These are phyloP conservation scores for Eretmochelys imbricata DNA, from an alignment of 2,113 vertebrate genomes.

Conservation along the genomic window DNA sequence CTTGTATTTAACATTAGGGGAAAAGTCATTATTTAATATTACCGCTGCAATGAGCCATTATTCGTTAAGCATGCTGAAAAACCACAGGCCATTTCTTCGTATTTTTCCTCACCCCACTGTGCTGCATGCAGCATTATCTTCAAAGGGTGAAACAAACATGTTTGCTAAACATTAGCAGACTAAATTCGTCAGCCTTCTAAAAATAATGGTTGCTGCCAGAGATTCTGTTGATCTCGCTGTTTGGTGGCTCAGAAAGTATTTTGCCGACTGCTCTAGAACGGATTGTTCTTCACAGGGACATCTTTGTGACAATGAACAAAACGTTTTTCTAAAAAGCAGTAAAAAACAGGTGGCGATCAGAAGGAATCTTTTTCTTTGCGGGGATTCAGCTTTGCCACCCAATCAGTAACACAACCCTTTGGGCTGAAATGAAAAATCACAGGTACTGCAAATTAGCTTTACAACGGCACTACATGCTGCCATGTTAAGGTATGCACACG, in stretches of 20 bases:
- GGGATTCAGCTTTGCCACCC: not conserved
- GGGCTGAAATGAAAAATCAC: not conserved
- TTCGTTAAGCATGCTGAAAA: not conserved
- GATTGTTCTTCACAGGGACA: conserved; percentile 36
- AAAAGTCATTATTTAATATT: rapidly evolving
- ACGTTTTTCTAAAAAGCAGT: conserved; percentile 17
- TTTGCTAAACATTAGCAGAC: conserved; percentile 40
- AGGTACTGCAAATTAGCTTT: not conserved
- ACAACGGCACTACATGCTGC: not conserved
- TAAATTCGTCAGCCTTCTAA: conserved; percentile 35
- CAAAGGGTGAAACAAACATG: conserved; percentile 13
- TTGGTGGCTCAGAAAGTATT: conserved; percentile 3
- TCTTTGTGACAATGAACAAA: not conserved
- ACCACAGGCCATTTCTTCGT: not conserved
- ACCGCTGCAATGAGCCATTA: not conserved
- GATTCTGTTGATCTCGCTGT: not conserved
- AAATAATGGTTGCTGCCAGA: conserved; percentile 38
- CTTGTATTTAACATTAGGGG: rapidly evolving
- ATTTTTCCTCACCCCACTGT: not conserved
- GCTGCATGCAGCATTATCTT: not conserved
- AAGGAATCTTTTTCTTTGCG: not conserved
- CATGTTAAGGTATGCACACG: not conserved
- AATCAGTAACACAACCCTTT: not conserved
- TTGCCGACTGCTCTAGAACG: not conserved
- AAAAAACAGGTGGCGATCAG: conserved; percentile 49